Evolutionary conservation across 2,113 vertebrate genomes (phyloP), one percentile per base, ranked within the genome.

Genomic region (Taxidea taxus): DNA sequence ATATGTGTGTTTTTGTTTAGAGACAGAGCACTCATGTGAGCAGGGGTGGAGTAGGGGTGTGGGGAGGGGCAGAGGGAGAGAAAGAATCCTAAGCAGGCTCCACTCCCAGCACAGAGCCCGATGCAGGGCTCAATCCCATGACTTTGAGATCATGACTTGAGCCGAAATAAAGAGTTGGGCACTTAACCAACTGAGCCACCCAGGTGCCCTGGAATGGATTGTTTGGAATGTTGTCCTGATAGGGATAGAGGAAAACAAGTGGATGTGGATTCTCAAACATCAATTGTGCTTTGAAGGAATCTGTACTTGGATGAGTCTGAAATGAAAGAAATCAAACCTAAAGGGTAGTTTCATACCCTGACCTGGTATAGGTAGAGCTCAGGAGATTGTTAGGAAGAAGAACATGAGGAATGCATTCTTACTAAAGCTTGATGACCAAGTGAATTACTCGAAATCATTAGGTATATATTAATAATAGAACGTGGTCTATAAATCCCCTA

Each of bases 281-380:
- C 15, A 68, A 3, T 97, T 86, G 11, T 96, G 37, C 34, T 92
- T 86, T 93, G 51, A 72, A 49, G 77, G 31, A 96, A 54, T 11
- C 29, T 44, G 7, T n/a, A 81, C 13, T 49, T 7, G 56, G 29
- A 62, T 64, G 31, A 64, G 34, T 77, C 15, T 20, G 31, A 92
- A 72, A 82, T 91, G 23, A 49, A 82, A 77, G 34, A 94, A 83
- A 51, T 88, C 34, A 72, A 88, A 81, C 18, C 58, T 70, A 60
- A 47, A 64, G 20, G 23, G 18, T 66, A 8, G 44, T 64, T 80
- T 64, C 15, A 47, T 21, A 78, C 21, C n/a, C 47, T 72, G 9
- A 78, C 34, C 20, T 64, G 8, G 3, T 74, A 54, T 29, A 34
- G 29, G 11, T 15, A 91, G 39, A 47, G 25, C 2, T 84, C 75